Conservation (phyloP, 2,888 invertebrate genomes). For the Pristionchus exspectatus region DNA sequence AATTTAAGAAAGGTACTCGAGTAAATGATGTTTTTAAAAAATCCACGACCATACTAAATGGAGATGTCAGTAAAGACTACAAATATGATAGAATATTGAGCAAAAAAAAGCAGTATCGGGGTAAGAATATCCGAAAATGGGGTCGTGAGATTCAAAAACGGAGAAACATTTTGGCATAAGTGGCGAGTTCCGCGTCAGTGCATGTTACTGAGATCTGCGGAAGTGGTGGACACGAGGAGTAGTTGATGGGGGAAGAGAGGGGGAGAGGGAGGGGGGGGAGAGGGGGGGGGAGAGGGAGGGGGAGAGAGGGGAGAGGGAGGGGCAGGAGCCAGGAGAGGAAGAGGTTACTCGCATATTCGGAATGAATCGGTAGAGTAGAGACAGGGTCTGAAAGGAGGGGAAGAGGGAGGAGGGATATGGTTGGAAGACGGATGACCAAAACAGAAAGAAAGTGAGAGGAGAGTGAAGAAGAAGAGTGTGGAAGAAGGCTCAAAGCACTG, state of each 20-base stretch:
- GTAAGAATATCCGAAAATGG: no score
- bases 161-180: not conserved
- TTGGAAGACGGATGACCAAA: slow-evolving; percentile 51
- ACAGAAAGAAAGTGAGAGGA: slow-evolving; percentile 13
- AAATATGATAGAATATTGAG: not conserved
- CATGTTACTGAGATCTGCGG: slow-evolving; percentile 31
- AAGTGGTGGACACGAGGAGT: slow-evolving; percentile 1
- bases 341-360: slow-evolving; percentile 27
- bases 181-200: slow-evolving; percentile 19
- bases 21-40: no score
- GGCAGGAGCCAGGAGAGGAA: not conserved
- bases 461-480: not conserved
- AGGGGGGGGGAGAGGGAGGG: slow-evolving; percentile 7
- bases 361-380: slow-evolving; percentile 40
- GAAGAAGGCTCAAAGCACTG: not conserved
- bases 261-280: not conserved
- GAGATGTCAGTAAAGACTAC: not conserved
- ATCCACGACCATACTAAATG: not conserved
- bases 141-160: not conserved
- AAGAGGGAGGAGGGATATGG: not conserved
- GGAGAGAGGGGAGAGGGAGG: slow-evolving; percentile 42
- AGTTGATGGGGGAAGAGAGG: not conserved
- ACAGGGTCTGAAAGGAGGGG: slow-evolving; percentile 30
- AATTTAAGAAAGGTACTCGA: not conserved
- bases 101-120: no score